Evolutionary conservation across 1,140 invertebrate species (phyloP).

Genomic region (Macrocentrus cingulum): DNA sequence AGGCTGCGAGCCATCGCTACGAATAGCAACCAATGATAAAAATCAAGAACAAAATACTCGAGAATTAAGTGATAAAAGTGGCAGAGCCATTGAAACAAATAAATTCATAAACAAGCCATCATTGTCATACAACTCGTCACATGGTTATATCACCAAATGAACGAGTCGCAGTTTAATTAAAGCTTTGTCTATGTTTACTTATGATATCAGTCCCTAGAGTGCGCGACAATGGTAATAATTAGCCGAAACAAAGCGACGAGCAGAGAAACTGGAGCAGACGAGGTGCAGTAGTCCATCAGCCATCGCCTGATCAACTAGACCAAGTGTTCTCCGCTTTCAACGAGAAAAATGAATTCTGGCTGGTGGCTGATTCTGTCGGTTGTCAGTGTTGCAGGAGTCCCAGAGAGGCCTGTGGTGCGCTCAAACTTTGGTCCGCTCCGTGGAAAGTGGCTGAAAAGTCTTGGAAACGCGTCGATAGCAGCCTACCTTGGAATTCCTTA

Average conservation of each 20-base stretch:
- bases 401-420: slow-evolving; percentile 21
- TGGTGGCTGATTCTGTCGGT: slow-evolving; percentile 6
- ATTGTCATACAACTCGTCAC: slow-evolving; percentile 9
- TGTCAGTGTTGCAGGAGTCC: slow-evolving; percentile 3
- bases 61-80: no score
- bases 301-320: slow-evolving; percentile 3
- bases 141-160: slow-evolving; percentile 16
- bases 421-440: slow-evolving; percentile 40
- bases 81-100: background rate
- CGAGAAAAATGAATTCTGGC: no score
- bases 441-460: slow-evolving; percentile 40
- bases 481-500: slow-evolving; percentile 50
- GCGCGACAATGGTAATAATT: slow-evolving; percentile 10
- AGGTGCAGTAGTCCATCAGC: slow-evolving; percentile 10
- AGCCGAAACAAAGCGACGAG: slow-evolving; percentile 1
- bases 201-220: slow-evolving; percentile 11
- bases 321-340: no score
- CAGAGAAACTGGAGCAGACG: slow-evolving; percentile 1
- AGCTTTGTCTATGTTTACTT: slow-evolving; percentile 17
- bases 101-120: slow-evolving; percentile 14
- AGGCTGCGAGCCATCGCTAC: no score
- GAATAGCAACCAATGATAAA: no score
- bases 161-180: slow-evolving; percentile 17
- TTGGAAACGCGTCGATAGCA: slow-evolving; percentile 25
- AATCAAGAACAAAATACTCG: no score